phyloP scores from a whole-genome alignment of 2,797 vertebrate genomes.

The Pygocentrus nattereri region DNA sequence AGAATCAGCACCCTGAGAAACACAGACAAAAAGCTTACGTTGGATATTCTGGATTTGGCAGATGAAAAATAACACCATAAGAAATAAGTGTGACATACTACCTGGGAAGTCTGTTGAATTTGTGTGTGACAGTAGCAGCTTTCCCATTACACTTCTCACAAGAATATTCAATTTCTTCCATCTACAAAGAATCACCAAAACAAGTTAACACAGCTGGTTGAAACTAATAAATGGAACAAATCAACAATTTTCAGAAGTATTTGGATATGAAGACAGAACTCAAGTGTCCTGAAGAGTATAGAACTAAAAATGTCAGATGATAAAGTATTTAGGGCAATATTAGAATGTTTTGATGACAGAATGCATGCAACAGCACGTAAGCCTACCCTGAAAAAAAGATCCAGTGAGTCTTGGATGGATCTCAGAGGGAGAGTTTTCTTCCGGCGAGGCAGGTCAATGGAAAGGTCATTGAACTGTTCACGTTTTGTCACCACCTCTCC shows the following conservation, averaged over 20 bases:
- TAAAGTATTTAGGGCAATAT: background rate
- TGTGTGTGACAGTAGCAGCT: constrained; percentile 91
- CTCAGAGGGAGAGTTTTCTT: constrained; percentile 91
- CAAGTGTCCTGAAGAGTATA: background rate
- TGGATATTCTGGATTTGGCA: background rate
- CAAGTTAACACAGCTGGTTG: constrained; percentile 22
- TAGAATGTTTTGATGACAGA: background rate
- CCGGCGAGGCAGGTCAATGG: constrained; percentile 94
- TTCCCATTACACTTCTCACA: constrained; percentile 98
- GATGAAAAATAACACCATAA: background rate
- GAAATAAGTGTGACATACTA: constrained; percentile 61
- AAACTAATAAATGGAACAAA: background rate
- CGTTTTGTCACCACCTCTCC: constrained; percentile 93
- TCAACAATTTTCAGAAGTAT: too few species aligned
- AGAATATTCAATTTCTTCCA: constrained; percentile 98
- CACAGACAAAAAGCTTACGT: background rate
- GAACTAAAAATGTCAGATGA: background rate
- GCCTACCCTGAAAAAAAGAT: constrained; percentile 94
- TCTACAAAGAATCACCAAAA: constrained; percentile 75
- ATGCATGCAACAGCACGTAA: background rate
- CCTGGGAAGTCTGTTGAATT: constrained; percentile 97
- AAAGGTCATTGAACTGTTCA: constrained; percentile 97
- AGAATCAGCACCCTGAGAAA: constrained; percentile 91
- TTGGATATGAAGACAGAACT: background rate
- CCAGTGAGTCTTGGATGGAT: constrained; percentile 96